These are phyloP conservation scores for Halcyon leucocephala DNA, from an alignment of 2,797 vertebrate genomes.

Conservation along the genomic window DNA sequence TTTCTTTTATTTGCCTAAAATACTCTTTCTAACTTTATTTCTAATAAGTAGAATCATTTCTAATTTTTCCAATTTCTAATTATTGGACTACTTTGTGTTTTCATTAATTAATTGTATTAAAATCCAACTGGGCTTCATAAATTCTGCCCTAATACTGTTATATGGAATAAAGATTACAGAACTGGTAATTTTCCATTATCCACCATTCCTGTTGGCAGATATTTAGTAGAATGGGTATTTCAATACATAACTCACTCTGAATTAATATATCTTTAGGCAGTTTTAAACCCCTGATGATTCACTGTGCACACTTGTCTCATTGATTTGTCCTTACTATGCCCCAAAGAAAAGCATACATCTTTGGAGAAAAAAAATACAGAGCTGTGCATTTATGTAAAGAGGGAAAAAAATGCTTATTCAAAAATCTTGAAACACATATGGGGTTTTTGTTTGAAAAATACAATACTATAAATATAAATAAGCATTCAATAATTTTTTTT, in stretches of 20 bases:
- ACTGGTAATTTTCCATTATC: constrained; percentile 44
- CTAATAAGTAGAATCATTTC: not conserved
- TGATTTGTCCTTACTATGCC: constrained; percentile 48
- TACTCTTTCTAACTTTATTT: not conserved
- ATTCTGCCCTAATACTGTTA: not conserved
- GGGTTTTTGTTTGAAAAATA: not conserved
- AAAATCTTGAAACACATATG: not conserved
- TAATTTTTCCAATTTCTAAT: not conserved
- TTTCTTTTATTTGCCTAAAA: not conserved
- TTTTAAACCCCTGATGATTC: constrained; percentile 56
- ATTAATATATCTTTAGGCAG: constrained; percentile 50
- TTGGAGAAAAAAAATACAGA: not conserved
- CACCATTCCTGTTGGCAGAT: constrained; percentile 17
- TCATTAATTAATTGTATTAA: not conserved
- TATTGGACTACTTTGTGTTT: not conserved
- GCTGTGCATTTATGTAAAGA: not conserved
- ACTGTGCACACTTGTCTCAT: constrained; percentile 41
- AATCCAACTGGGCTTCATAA: not conserved
- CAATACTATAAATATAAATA: not conserved
- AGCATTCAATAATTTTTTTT: not conserved
- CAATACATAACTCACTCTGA: constrained; percentile 8
- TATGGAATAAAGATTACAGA: not conserved
- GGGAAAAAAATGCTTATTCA: not conserved
- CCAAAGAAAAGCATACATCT: constrained; percentile 16
- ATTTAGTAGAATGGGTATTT: constrained; percentile 18